phyloP scores from a whole-genome alignment of 2,888 invertebrate species.

The Aporophyla nigra region DNA sequence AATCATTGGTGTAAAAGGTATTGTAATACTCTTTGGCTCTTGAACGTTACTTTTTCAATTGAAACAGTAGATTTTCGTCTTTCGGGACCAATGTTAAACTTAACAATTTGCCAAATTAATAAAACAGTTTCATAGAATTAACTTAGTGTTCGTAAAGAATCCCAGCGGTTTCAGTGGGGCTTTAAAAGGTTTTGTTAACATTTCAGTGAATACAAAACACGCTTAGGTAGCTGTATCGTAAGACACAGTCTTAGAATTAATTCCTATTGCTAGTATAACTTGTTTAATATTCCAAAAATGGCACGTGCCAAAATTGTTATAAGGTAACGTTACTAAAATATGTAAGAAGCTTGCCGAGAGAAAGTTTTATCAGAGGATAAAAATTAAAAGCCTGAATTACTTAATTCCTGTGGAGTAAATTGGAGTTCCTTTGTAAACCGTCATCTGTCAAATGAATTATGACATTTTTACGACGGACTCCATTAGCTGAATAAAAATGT shows the following conservation, averaged over 20 bases:
- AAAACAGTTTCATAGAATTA: constrained; percentile 75
- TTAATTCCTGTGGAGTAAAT: constrained; percentile 76
- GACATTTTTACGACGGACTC: constrained; percentile 78
- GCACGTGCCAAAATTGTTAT: constrained; percentile 26
- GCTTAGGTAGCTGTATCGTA: constrained; percentile 47
- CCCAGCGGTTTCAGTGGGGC: constrained; percentile 52
- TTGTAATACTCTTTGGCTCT: constrained; percentile 33
- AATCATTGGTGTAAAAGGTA: constrained; percentile 35
- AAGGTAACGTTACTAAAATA: constrained; percentile 65
- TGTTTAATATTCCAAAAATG: constrained; percentile 29
- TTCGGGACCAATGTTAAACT: constrained; percentile 77
- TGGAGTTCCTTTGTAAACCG: constrained; percentile 76
- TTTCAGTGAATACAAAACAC: constrained; percentile 56
- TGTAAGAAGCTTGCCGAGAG: constrained; percentile 59
- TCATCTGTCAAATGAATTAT: constrained; percentile 83
- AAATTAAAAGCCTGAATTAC: constrained; percentile 78
- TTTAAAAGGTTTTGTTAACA: constrained; percentile 65
- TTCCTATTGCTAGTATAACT: constrained; percentile 20
- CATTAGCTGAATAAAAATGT: constrained; percentile 79
- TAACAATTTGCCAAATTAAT: constrained; percentile 84
- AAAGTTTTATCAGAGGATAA: constrained; percentile 71
- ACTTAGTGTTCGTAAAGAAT: constrained; percentile 69
- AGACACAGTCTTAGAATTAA: constrained; percentile 25
- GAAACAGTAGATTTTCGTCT: constrained; percentile 75
- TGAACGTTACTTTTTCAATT: constrained; percentile 62